Base-by-base conservation (phyloP, 2,113 vertebrate species). In the Alosa alosa region DNA sequence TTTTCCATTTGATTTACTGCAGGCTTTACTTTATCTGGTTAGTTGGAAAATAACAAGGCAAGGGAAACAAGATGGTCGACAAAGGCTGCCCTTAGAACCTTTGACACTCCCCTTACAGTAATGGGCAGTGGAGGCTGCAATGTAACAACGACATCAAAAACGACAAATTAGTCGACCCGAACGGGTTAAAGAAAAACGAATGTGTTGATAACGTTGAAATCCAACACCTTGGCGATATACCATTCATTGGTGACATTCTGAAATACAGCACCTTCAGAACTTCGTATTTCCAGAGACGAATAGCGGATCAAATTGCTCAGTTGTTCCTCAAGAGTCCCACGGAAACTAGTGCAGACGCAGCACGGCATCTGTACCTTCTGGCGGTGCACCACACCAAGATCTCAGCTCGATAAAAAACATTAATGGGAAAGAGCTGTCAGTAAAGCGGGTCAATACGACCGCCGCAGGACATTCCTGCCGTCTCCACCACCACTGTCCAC, bases 161-260 rank as follows among this genome's bases (percentile, higher is more conserved):
- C 10, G 36, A 78, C 72, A 78, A 78, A 78, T 36, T 17, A 78
- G 31, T 31, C 36, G 2, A 39, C 10, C 36, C 1, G 31, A 6
- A 60, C 18, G 22, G 1, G 60, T n/a, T 22, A 64, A 64, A 22
- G 57, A 64, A n/a, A 64, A 78, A 78, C 1, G 2, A 78, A 41
- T 39, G 72, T 78, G 72, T 72, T 72, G 18, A 82, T 81, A 46
- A 81, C 25, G n/a, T 50, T 25, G 50, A 25, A 81, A 22, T 44
- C n/a, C 52, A 86, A n/a, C 86, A 81, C 52, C 82, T 84, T 36
- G n/a, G 25, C 45, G 52, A 86, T 75, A 39, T 36, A 36, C 78
- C 31, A 36, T 36, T 36, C 64, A 72, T 36, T 31, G 22, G 55
- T 64, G 6, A 15, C 13, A 78, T 78, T 78, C 31, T 15, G 10